Conservation (phyloP, 2,888 invertebrate species). For the Zeuzera pyrina region DNA sequence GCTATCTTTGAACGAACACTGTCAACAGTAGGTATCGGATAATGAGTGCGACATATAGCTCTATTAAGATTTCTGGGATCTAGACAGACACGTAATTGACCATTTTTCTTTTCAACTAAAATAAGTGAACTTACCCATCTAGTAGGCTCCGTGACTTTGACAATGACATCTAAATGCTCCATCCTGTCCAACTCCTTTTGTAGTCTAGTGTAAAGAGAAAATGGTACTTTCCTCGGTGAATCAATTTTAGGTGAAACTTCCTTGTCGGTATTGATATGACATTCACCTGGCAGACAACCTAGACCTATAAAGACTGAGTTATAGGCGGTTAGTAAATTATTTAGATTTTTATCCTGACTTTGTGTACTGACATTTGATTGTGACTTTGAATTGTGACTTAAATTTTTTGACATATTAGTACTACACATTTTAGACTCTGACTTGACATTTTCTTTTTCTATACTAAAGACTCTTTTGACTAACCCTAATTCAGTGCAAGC, state of each 20-base stretch:
- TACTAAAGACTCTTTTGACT: slow-evolving; percentile 12
- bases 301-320: slow-evolving; percentile 13
- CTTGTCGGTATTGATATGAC: slow-evolving; percentile 7
- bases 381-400: slow-evolving; percentile 10
- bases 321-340: slow-evolving; percentile 11
- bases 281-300: no score
- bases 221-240: slow-evolving; percentile 16
- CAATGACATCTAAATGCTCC: slow-evolving; percentile 15
- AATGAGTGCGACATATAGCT: slow-evolving; percentile 12
- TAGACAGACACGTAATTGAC: slow-evolving; percentile 14
- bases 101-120: slow-evolving; percentile 12
- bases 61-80: slow-evolving; percentile 14
- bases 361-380: no score
- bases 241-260: slow-evolving; percentile 12
- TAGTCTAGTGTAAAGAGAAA: slow-evolving; percentile 12
- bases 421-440: slow-evolving; percentile 7
- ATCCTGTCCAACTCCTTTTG: slow-evolving; percentile 13
- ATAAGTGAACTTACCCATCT: slow-evolving; percentile 13
- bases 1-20: slow-evolving; percentile 9
- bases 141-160: slow-evolving; percentile 15
- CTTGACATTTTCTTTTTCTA: slow-evolving; percentile 1
- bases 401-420: slow-evolving; percentile 1
- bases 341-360: no score
- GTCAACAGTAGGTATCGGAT: slow-evolving; percentile 13
- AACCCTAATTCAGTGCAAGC: slow-evolving; percentile 14